Conservation (phyloP, 2,888 invertebrate genomes). For the Stegana nigrithorax region DNA sequence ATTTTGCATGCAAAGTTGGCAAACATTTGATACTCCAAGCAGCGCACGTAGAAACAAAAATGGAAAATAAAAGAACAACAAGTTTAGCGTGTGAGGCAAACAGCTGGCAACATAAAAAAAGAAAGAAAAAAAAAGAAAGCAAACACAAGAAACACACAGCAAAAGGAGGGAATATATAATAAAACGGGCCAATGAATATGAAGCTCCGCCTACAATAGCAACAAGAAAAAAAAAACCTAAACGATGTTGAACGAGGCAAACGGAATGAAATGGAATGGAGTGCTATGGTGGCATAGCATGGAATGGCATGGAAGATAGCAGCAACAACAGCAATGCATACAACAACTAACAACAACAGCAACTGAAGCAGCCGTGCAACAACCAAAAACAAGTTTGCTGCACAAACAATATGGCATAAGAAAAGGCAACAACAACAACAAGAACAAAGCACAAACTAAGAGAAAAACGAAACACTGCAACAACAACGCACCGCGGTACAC, state of each 20-base stretch:
- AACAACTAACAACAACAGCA: slow-evolving; percentile 7
- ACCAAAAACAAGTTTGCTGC: no score
- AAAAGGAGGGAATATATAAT: slow-evolving; percentile 61
- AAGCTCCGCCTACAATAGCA: slow-evolving; percentile 64
- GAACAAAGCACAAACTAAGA: slow-evolving; percentile 12
- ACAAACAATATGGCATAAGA: slow-evolving; percentile 5
- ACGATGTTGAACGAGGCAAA: slow-evolving; percentile 25
- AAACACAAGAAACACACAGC: slow-evolving; percentile 42
- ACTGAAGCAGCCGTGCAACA: no score
- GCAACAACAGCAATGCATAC: background rate
- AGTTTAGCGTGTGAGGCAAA: no score
- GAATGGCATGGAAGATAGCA: slow-evolving; percentile 9
- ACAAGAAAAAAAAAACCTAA: no score
- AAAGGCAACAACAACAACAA: slow-evolving; percentile 4
- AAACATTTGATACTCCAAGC: no score
- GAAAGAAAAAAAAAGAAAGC: slow-evolving; percentile 25
- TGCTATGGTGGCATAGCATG: no score
- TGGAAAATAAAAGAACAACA: no score
- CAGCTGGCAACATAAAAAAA: slow-evolving; percentile 21
- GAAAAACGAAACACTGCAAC: background rate
- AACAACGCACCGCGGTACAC: no score
- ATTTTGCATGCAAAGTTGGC: no score
- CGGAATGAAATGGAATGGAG: background rate
- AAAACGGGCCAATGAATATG: slow-evolving; percentile 64
- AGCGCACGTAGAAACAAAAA: no score